phyloP scores from a whole-genome alignment of 2,113 vertebrate genomes.

The Ochotona princeps region DNA sequence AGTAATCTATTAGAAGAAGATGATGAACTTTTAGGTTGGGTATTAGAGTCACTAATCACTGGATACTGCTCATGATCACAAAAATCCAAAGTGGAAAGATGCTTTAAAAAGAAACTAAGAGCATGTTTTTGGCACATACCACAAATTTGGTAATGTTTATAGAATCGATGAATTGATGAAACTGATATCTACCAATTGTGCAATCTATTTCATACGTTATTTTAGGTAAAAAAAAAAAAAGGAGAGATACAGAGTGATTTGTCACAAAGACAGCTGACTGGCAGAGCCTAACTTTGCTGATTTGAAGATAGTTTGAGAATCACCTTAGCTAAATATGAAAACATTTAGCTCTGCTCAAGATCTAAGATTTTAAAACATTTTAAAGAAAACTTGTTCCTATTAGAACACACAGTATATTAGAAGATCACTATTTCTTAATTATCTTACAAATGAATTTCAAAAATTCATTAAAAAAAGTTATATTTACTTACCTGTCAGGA shows the following conservation, averaged over 20 bases:
- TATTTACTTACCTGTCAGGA: constrained; percentile 58
- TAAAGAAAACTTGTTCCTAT: constrained; percentile 12
- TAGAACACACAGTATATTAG: background rate
- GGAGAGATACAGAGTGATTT: constrained; percentile 9
- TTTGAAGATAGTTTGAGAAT: constrained; percentile 47
- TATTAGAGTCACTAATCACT: constrained; percentile 23
- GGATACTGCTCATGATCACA: constrained; percentile 30
- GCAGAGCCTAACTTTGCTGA: constrained; percentile 17
- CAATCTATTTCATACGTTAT: background rate
- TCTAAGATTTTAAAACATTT: constrained; percentile 8
- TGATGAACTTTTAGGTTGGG: background rate
- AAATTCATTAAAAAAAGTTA: constrained; percentile 46
- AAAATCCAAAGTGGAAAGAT: constrained; percentile 43
- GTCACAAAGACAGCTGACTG: background rate
- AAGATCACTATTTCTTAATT: constrained; percentile 13
- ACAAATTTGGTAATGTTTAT: background rate
- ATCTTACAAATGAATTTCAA: constrained; percentile 44
- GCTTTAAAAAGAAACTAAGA: constrained; percentile 46
- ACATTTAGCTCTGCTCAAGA: background rate
- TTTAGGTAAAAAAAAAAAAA: constrained; percentile 43
- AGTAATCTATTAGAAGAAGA: constrained; percentile 40
- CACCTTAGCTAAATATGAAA: constrained; percentile 23
- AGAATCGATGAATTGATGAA: constrained; percentile 7
- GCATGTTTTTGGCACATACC: background rate
- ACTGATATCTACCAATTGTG: constrained; percentile 9